Percentiles rank a stretch among this genome's conserved stretches.
phyloP scores from a whole-genome alignment of 2,888 invertebrate species.

The Furcula furcula region DNA sequence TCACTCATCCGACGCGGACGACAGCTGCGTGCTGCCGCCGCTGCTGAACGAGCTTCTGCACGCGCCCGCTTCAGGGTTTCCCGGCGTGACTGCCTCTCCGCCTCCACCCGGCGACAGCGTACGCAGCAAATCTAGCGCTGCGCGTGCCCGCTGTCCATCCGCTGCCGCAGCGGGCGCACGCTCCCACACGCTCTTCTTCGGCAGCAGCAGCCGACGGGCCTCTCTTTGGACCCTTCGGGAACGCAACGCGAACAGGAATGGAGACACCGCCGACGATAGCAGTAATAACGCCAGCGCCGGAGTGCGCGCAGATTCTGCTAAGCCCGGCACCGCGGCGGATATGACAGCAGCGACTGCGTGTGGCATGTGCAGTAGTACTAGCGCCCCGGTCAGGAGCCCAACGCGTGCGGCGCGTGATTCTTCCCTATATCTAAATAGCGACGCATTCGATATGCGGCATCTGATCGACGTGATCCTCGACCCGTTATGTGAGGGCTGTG shows the following conservation, averaged over 20 bases:
- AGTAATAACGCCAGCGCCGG: slow-evolving; percentile 80
- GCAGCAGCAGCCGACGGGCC: slow-evolving; percentile 60
- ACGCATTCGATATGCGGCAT: slow-evolving; percentile 91
- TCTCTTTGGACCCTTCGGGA: slow-evolving; percentile 84
- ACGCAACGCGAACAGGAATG: slow-evolving; percentile 89
- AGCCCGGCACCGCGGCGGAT: slow-evolving; percentile 73
- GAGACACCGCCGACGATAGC: slow-evolving; percentile 85
- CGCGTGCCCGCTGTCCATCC: slow-evolving; percentile 75
- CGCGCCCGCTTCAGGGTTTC: slow-evolving; percentile 73
- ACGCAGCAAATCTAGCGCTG: slow-evolving; percentile 65
- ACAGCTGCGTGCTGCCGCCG: slow-evolving; percentile 83
- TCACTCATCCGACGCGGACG: slow-evolving; percentile 83
- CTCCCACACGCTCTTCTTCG: slow-evolving; percentile 76
- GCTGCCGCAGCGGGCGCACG: slow-evolving; percentile 77
- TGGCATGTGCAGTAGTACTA: slow-evolving; percentile 88
- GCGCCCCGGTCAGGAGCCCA: slow-evolving; percentile 82
- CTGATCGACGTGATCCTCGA: slow-evolving; percentile 88
- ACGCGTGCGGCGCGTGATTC: slow-evolving; percentile 95
- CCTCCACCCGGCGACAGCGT: slow-evolving; percentile 70
- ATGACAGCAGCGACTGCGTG: slow-evolving; percentile 72
- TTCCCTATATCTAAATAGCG: slow-evolving; percentile 91
- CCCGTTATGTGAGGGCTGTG: slow-evolving; percentile 70
- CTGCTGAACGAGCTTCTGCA: slow-evolving; percentile 84
- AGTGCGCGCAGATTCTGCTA: slow-evolving; percentile 71
- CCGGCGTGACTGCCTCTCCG: slow-evolving; percentile 52